These are phyloP conservation scores for Monarcha castaneiventris DNA, from an alignment of 2,113 vertebrate genomes.

Conservation along the genomic window DNA sequence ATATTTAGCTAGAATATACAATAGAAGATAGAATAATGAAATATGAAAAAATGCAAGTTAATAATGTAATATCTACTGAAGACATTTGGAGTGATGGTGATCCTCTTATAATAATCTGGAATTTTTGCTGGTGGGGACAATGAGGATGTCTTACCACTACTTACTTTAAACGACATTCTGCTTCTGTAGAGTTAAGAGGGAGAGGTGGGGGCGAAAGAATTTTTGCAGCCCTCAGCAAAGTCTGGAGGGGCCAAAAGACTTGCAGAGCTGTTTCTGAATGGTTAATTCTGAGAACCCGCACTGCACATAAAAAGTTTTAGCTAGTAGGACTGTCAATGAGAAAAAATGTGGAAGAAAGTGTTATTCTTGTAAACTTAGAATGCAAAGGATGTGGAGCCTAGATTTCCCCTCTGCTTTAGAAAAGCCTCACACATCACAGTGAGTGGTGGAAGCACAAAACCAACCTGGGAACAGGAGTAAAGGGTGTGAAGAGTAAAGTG, in stretches of 20 bases:
- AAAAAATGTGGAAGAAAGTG: not conserved
- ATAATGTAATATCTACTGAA: not conserved
- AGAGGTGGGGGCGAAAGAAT: not conserved
- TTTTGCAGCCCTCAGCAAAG: not conserved
- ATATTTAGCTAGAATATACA: not conserved
- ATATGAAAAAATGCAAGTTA: not conserved
- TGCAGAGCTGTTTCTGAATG: not conserved
- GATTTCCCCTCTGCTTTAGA: not conserved
- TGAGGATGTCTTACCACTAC: not conserved
- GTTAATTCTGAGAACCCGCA: not conserved
- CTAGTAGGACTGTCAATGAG: not conserved
- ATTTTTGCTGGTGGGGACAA: not conserved
- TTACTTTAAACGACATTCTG: not conserved
- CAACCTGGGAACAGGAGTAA: not conserved
- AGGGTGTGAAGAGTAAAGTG: not conserved
- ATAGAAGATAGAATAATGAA: not conserved
- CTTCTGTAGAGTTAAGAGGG: not conserved
- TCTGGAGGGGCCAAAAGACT: not conserved
- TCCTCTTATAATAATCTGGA: not conserved
- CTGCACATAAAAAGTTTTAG: not conserved
- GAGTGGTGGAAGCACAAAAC: not conserved
- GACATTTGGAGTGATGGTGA: not conserved
- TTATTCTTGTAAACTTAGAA: not conserved
- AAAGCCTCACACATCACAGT: not conserved
- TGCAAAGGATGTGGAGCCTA: not conserved